phyloP scores from a whole-genome alignment of 2,113 vertebrate genomes.

The Daboia siamensis region DNA sequence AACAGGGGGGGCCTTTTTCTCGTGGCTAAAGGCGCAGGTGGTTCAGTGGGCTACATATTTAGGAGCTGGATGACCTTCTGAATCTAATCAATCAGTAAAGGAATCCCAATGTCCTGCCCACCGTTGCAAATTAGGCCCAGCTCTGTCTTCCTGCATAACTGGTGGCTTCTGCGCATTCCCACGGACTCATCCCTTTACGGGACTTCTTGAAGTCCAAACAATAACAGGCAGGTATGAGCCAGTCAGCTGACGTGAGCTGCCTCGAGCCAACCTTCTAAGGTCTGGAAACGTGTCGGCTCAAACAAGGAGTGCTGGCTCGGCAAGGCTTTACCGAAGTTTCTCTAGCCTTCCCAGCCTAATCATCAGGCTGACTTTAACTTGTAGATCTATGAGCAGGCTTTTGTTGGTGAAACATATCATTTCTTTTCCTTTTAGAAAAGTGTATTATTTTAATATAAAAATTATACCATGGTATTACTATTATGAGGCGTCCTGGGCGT shows the following conservation, averaged over 20 bases:
- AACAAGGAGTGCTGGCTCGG: not conserved
- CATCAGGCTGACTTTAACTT: not conserved
- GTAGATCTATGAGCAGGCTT: not conserved
- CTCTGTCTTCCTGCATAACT: not conserved
- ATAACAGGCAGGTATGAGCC: not conserved
- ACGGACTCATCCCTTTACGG: not conserved
- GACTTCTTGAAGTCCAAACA: not conserved
- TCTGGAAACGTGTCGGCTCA: not conserved
- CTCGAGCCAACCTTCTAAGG: not conserved
- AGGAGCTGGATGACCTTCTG: not conserved
- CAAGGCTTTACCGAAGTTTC: not conserved
- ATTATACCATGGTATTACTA: not conserved
- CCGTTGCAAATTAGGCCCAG: not conserved
- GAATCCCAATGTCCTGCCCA: not conserved
- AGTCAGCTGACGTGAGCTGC: not conserved
- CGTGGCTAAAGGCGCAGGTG: not conserved
- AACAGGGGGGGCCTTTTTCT: not conserved
- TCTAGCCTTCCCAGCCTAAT: not conserved
- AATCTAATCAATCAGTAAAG: not conserved
- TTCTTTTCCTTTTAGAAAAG: not conserved
- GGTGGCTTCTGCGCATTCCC: not conserved
- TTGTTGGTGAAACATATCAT: not conserved
- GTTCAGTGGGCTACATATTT: not conserved
- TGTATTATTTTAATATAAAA: not conserved
- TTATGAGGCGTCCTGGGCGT: not conserved